phyloP scores from a whole-genome alignment of 2,888 invertebrate genomes.

The Lasioglossum malachurum region DNA sequence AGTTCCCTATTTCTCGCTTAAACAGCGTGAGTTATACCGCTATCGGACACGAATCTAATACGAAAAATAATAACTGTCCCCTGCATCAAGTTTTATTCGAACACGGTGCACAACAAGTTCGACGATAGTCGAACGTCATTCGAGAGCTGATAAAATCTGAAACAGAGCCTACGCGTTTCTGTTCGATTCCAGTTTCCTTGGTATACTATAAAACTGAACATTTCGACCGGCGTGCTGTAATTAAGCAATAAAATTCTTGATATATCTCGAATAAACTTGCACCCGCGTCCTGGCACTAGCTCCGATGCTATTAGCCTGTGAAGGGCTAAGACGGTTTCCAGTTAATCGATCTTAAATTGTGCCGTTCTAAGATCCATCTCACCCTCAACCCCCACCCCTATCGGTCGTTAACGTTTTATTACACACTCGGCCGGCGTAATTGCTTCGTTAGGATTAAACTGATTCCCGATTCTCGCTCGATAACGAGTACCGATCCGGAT shows the following conservation, averaged over 20 bases:
- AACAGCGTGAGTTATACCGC: not conserved
- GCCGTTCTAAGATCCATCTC: slow-evolving; percentile 7
- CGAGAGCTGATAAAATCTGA: not conserved
- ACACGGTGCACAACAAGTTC: not conserved
- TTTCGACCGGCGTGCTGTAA: not conserved
- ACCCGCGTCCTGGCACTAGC: not conserved
- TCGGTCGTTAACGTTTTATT: slow-evolving; percentile 47
- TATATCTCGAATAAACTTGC: not conserved
- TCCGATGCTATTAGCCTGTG: not conserved
- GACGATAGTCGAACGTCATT: not conserved
- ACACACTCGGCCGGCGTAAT: slow-evolving; percentile 41
- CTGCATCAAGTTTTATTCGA: not conserved
- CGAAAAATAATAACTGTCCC: not conserved
- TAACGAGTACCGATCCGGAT: slow-evolving; percentile 61
- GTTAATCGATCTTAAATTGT: slow-evolving; percentile 22
- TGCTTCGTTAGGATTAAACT: slow-evolving; percentile 67
- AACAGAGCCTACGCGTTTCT: not conserved
- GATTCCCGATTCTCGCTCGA: slow-evolving; percentile 67
- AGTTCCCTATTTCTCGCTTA: not conserved
- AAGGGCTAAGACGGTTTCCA: not conserved
- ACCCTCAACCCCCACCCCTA: slow-evolving; percentile 18
- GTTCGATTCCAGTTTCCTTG: not conserved
- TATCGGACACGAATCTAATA: not conserved
- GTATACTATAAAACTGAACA: not conserved
- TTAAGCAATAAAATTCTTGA: not conserved